Evolutionary conservation across 2,113 vertebrate species (phyloP), one percentile per base, ranked within the genome.

Genomic region (Columba janthina): DNA sequence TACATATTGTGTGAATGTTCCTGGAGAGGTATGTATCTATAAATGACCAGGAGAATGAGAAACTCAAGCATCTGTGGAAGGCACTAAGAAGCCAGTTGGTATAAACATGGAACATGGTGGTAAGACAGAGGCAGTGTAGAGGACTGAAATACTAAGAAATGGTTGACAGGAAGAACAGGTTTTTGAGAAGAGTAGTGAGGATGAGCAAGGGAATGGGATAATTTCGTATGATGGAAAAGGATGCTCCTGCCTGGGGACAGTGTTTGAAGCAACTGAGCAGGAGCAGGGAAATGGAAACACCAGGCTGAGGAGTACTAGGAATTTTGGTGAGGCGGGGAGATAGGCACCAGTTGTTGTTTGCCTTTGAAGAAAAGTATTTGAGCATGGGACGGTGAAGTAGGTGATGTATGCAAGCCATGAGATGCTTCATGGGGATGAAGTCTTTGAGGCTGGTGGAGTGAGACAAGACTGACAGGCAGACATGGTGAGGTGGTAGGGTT

Each of bases 361-460:
- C 11, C 2, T 53, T 65, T 79, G 46, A 75, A 70, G 28, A 51
- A 51, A 61, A 48, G 26, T 60, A 12, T 61, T 92, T 70, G 50
- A 7, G 34, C 8, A 7, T 3, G 10, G 7, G 11, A 12, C 44
- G 31, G 42, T 66, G 34, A 62, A 22, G 8, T 19, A 69, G n/a
- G 31, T 17, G 22, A 26, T n/a, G 12, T n/a, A 15, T 0, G 0
- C 42, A 34, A 34, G 11, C 71, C 18, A 1, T 15, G 20, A 64
- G 25, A 5, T 28, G 21, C 50, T 76, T 67, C 3, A 1, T 24
- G 34, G 20, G 31, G 14, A 25, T 69, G 13, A 69, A 31, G 26
- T 28, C 18, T 89, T 72, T 79, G 62, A 31, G 19, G 19, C 19
- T 0, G 0, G 44, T 56, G 21, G 15, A 67, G 58, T 4, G 16